Conservation (phyloP, 1,140 invertebrate genomes). For the Pollicipes pollicipes region DNA sequence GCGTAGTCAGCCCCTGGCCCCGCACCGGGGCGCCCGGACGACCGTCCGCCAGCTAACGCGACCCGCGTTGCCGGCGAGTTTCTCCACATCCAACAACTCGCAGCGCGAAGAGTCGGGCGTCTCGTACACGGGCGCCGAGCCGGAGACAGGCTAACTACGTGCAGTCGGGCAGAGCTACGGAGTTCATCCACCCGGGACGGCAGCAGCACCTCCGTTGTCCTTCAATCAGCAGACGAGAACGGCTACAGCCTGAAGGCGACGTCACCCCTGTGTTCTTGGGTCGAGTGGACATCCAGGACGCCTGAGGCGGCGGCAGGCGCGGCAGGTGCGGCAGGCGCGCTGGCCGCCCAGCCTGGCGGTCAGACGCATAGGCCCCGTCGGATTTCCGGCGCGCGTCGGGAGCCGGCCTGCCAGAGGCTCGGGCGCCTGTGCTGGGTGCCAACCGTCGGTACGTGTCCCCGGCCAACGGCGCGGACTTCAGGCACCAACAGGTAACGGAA, state of each 20-base stretch:
- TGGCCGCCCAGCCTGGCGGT: constrained; percentile 8
- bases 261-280: constrained; percentile 7
- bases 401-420: too few relatives aligned
- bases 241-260: constrained; percentile 7
- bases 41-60: too few relatives aligned
- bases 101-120: neutral
- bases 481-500: too few relatives aligned
- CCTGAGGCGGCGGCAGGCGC: too few relatives aligned
- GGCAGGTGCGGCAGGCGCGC: too few relatives aligned
- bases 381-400: constrained; percentile 7
- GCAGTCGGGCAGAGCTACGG: constrained; percentile 11
- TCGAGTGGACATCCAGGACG: neutral
- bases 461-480: too few relatives aligned
- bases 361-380: constrained; percentile 10
- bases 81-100: neutral
- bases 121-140: neutral
- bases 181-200: constrained; percentile 16
- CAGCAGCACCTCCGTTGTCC: constrained; percentile 10
- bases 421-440: too few relatives aligned
- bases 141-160: constrained; percentile 11
- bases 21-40: too few relatives aligned
- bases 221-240: constrained; percentile 12
- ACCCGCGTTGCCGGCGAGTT: neutral
- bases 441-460: too few relatives aligned
- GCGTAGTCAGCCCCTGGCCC: too few relatives aligned